These are phyloP conservation scores for Panopea generosa DNA, from an alignment of 2,888 invertebrate species.

Conservation along the genomic window DNA sequence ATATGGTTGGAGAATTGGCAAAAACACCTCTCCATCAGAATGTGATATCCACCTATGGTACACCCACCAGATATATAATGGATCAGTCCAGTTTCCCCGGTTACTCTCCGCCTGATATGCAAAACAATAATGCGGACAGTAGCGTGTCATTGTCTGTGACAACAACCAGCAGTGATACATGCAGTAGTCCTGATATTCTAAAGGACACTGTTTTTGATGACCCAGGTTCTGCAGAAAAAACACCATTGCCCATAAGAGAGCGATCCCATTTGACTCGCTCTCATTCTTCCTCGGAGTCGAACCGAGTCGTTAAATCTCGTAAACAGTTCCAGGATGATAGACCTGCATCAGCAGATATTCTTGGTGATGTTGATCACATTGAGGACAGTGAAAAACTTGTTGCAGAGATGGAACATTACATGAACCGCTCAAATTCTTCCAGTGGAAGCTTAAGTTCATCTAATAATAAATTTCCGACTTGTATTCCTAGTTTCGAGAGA, in stretches of 20 bases:
- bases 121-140: constrained; percentile 42
- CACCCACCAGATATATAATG: constrained; percentile 20
- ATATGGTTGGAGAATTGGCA: constrained; percentile 15
- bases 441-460: constrained; percentile 52
- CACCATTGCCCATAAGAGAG: constrained; percentile 23
- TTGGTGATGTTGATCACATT: constrained; percentile 47
- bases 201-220: constrained; percentile 57
- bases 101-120: neutral
- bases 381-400: constrained; percentile 76
- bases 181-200: constrained; percentile 62
- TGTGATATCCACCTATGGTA: constrained; percentile 37
- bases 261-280: constrained; percentile 45
- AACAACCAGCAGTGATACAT: constrained; percentile 59
- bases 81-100: constrained; percentile 7
- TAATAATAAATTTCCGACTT: constrained; percentile 72
- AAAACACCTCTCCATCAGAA: constrained; percentile 33
- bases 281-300: constrained; percentile 52
- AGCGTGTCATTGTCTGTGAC: constrained; percentile 58
- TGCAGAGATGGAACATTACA: constrained; percentile 81
- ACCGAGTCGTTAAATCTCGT: constrained; percentile 25
- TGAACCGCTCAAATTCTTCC: constrained; percentile 70
- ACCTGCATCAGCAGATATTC: constrained; percentile 63
- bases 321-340: constrained; percentile 45
- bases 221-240: constrained; percentile 31
- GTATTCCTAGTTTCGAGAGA: constrained; percentile 55